phyloP scores from a whole-genome alignment of 2,888 invertebrate species.

The Apodemia mormo region DNA sequence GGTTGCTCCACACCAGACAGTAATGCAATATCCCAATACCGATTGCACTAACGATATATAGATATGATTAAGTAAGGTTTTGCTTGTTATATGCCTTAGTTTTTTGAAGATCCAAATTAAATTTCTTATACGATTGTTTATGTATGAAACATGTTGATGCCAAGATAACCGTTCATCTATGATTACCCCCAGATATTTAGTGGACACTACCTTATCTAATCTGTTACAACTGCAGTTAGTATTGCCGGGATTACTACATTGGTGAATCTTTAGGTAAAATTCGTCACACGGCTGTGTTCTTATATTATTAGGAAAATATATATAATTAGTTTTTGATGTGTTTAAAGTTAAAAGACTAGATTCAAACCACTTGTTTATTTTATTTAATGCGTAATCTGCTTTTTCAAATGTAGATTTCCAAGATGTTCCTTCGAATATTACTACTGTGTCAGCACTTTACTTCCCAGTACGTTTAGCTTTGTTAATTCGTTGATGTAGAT shows the following conservation, averaged over 20 bases:
- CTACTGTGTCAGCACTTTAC: background rate
- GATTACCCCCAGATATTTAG: constrained; percentile 3
- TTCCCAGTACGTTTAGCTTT: background rate
- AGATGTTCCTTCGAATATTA: background rate
- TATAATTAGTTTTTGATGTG: background rate
- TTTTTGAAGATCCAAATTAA: too few relatives aligned
- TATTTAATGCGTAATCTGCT: too few relatives aligned
- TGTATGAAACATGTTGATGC: too few relatives aligned
- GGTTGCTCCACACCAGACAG: background rate
- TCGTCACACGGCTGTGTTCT: background rate
- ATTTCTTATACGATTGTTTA: too few relatives aligned
- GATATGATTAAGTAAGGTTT: background rate
- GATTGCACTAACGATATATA: constrained; percentile 4
- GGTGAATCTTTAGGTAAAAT: too few relatives aligned
- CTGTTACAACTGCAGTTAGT: too few relatives aligned
- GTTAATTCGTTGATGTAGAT: too few relatives aligned
- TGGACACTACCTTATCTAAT: background rate
- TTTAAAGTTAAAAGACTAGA: too few relatives aligned
- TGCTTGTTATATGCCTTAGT: too few relatives aligned
- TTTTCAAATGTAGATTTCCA: background rate
- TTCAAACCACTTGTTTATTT: background rate
- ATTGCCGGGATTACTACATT: too few relatives aligned
- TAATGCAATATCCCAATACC: too few relatives aligned
- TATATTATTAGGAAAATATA: background rate
- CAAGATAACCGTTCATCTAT: too few relatives aligned